A percentile compares a stretch with the other conserved stretches of the same genome.
These are phyloP conservation scores for Cyrtorhinus lividipennis DNA, from an alignment of 1,140 invertebrate species.

Conservation along the genomic window DNA sequence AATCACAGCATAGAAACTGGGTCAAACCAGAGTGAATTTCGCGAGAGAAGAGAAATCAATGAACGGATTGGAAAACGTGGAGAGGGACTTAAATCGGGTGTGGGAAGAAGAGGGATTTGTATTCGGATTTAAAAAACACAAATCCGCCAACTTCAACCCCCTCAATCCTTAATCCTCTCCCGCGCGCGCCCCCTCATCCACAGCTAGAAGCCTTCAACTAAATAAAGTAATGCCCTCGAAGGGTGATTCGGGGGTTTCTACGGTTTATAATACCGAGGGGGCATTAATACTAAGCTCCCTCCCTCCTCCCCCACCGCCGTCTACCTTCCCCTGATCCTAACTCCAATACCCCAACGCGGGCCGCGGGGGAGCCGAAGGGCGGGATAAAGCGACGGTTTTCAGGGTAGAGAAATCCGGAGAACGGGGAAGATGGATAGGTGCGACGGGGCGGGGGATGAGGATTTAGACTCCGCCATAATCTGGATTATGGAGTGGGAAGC, in stretches of 20 bases:
- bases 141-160: neutral
- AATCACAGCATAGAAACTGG: too few relatives aligned
- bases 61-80: slow-evolving; percentile 20
- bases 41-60: neutral
- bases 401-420: too few relatives aligned
- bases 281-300: slow-evolving; percentile 14
- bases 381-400: slow-evolving; percentile 4
- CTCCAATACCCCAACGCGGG: neutral
- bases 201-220: slow-evolving; percentile 1
- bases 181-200: neutral
- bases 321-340: too few relatives aligned
- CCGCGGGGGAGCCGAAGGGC: neutral
- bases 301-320: too few relatives aligned
- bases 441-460: neutral
- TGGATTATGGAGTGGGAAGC: slow-evolving; percentile 12
- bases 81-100: neutral
- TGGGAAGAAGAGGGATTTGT: neutral
- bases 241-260: slow-evolving; percentile 11
- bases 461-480: slow-evolving; percentile 13
- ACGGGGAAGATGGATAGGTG: too few relatives aligned
- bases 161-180: neutral
- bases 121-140: neutral
- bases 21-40: too few relatives aligned
- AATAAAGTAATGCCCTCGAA: slow-evolving; percentile 13
- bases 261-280: slow-evolving; percentile 15